Evolutionary conservation across 1,140 invertebrate species (phyloP), one percentile per base, ranked within the genome.

Genomic region (Habropoda laboriosa): DNA sequence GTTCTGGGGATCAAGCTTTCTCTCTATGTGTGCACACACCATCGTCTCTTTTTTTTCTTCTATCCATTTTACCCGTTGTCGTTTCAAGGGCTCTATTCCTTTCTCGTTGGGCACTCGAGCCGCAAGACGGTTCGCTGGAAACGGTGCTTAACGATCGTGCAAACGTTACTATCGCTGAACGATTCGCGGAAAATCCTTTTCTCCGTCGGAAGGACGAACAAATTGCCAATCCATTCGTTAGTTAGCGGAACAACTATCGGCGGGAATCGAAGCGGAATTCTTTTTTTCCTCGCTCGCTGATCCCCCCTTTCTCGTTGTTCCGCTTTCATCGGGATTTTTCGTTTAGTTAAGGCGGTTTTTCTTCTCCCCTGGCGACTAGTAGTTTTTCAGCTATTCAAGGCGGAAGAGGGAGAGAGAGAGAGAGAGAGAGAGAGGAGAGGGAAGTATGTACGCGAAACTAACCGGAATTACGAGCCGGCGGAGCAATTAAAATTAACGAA

Each of bases 401-500:
- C 3, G 3, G 1, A 5, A 3, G 38, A 2, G 18, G 8, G 1
- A 8, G 38, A n/a, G 30, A 21, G 18, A 27, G 51, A 16, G 16
- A 2, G 18, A 13, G 1, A 8, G 38, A n/a, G 30, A 21, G 18
- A 27, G 51, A 16, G 16, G n/a, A n/a, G n/a, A n/a, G n/a, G n/a
- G n/a, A n/a, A n/a, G n/a, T n/a, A n/a, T n/a, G n/a, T n/a, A n/a
- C 42, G 45, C 58, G 38, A 63, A 79, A 76, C 74, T 76, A 64
- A 73, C 27, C 71, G 35, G 61, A 78, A 71, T 60, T 51, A 42
- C 55, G 67, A 49, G 55, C 30, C 35, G 58, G 5, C 51, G 47
- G 38, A 64, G 81, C 72, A 83, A 83, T 83, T 83, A 80, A 83
- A 83, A 80, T 83, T 83, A 83, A 83, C 81, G 81, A 83, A 83